Conservation (phyloP, 2,888 invertebrate species). For the Pristionchus fissidentatus region DNA sequence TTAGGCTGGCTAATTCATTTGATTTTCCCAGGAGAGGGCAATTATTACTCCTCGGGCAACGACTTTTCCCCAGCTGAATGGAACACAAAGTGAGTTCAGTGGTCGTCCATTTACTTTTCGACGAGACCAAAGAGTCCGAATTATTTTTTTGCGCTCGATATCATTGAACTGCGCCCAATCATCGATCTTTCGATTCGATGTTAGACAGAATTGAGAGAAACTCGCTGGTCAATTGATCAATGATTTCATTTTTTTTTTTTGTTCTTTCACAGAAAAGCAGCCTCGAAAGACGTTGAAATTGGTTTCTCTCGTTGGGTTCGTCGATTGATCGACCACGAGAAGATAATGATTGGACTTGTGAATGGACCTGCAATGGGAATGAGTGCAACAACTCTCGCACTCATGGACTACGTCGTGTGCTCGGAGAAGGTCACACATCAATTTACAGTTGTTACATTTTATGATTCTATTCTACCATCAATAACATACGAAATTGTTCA, state of each 20-base stretch:
- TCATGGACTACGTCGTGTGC: slow-evolving; percentile 34
- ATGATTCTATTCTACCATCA: not conserved
- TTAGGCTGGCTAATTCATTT: not conserved
- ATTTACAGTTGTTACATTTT: not conserved
- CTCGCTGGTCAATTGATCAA: not conserved
- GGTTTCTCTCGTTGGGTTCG: slow-evolving; percentile 27
- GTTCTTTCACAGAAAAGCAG: not conserved
- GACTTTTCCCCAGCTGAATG: slow-evolving; percentile 46
- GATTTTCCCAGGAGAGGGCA: slow-evolving; percentile 32
- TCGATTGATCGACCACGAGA: slow-evolving; percentile 44
- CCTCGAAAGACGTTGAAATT: slow-evolving; percentile 43
- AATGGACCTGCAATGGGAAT: slow-evolving; percentile 47
- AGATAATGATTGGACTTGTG: slow-evolving; percentile 26
- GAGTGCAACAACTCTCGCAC: slow-evolving; percentile 34
- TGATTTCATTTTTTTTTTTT: not conserved
- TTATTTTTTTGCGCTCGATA: no score
- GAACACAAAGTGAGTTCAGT: slow-evolving; percentile 29
- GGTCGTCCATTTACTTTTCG: not conserved
- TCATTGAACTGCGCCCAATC: no score
- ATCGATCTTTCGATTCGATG: no score
- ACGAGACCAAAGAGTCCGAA: no score
- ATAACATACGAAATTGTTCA: not conserved
- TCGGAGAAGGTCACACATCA: slow-evolving; percentile 13
- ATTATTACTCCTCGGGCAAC: slow-evolving; percentile 46
- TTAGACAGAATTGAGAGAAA: not conserved